Evolutionary conservation across 2,888 invertebrate species (phyloP).

Genomic region (Megamerina dolium): DNA sequence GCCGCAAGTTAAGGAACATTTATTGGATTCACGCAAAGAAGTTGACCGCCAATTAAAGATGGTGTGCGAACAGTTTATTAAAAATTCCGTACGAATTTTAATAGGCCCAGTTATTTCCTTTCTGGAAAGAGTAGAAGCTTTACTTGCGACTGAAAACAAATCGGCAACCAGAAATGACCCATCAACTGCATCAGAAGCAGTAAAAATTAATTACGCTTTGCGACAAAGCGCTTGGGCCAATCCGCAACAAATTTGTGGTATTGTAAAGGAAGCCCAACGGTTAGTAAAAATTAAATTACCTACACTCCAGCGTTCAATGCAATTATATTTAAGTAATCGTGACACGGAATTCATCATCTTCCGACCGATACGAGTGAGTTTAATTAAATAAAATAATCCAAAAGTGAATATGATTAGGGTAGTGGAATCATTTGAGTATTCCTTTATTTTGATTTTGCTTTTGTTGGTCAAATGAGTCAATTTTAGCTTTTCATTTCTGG

Average conservation of each 20-base stretch:
- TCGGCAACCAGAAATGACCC: conserved; percentile 17
- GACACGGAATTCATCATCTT: conserved; percentile 97
- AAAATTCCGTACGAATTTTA: conserved; percentile 67
- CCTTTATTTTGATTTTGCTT: background rate
- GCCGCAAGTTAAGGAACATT: conserved; percentile 85
- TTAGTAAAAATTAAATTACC: conserved; percentile 75
- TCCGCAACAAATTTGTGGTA: conserved; percentile 65
- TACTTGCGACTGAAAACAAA: conserved; percentile 23
- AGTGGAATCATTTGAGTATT: too few relatives aligned
- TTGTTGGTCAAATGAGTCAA: background rate
- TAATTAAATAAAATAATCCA: too few relatives aligned
- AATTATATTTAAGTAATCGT: conserved; percentile 89
- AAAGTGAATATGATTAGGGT: too few relatives aligned
- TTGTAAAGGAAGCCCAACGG: conserved; percentile 71
- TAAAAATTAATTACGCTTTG: conserved; percentile 39
- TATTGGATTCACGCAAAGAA: conserved; percentile 91
- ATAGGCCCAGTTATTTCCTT: conserved; percentile 69
- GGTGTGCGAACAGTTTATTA: conserved; percentile 84
- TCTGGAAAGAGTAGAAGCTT: conserved; percentile 61
- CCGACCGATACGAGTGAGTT: conserved; percentile 76
- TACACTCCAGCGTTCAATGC: conserved; percentile 80
- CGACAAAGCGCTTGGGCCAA: conserved; percentile 60
- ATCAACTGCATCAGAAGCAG: conserved; percentile 7
- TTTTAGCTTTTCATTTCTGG: too few relatives aligned
- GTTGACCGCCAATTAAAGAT: conserved; percentile 88